Evolutionary conservation across 2,888 invertebrate genomes (phyloP).

Genomic region (Brenthis hecate): DNA sequence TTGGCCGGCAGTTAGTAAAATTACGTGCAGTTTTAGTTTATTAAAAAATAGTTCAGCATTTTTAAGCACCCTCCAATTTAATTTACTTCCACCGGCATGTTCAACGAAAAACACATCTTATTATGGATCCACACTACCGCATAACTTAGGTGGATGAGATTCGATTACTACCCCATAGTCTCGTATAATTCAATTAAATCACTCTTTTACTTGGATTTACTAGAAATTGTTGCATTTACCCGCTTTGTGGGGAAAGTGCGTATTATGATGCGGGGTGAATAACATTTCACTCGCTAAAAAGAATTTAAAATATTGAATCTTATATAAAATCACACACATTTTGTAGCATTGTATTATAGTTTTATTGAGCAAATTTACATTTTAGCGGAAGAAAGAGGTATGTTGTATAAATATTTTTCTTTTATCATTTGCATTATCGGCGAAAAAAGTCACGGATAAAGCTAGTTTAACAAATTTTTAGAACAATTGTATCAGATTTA

Average conservation of each 20-base stretch:
- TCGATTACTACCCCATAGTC: background rate
- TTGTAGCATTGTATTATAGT: too few species aligned
- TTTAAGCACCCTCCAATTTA: slow-evolving; percentile 14
- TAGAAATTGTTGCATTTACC: slow-evolving; percentile 39
- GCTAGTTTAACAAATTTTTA: too few species aligned
- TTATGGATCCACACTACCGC: slow-evolving; percentile 6
- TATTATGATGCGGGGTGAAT: slow-evolving; percentile 52
- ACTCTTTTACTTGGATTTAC: background rate
- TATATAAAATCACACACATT: too few species aligned
- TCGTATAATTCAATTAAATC: slow-evolving; percentile 3
- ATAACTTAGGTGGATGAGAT: slow-evolving; percentile 9
- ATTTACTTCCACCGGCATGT: slow-evolving; percentile 6
- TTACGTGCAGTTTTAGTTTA: background rate
- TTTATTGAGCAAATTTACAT: too few species aligned
- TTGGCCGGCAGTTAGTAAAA: background rate
- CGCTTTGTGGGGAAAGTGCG: slow-evolving; percentile 45
- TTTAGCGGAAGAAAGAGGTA: too few species aligned
- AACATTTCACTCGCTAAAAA: slow-evolving; percentile 43
- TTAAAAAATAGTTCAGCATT: slow-evolving; percentile 9
- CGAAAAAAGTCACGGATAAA: too few species aligned
- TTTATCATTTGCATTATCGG: too few species aligned
- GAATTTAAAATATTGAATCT: too few species aligned
- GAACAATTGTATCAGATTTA: background rate
- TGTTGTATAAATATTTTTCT: too few species aligned
- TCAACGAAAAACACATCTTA: slow-evolving; percentile 15